A percentile compares a stretch with the other conserved stretches of the same genome.
Conservation (phyloP, 2,113 vertebrate genomes). For the Steatornis caripensis region DNA sequence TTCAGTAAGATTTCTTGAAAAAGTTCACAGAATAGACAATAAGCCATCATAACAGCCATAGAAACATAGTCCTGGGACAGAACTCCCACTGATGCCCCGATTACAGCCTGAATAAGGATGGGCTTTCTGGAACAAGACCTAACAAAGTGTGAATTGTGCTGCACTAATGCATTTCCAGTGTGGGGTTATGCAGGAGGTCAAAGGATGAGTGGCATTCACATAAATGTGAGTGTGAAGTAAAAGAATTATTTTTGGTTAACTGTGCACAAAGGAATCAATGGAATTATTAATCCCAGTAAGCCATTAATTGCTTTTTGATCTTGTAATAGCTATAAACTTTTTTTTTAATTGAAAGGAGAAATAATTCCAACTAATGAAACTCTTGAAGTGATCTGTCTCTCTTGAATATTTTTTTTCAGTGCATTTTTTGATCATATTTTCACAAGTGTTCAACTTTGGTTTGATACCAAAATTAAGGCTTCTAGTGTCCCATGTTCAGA, state of each 20-base stretch:
- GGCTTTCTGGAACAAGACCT: conserved; percentile 19
- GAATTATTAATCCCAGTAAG: background rate
- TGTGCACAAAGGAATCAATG: background rate
- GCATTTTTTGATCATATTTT: background rate
- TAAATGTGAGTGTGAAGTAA: conserved; percentile 27
- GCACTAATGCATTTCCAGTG: conserved; percentile 1
- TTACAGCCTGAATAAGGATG: conserved; percentile 13
- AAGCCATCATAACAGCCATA: background rate
- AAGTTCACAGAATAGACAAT: background rate
- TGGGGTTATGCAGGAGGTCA: conserved; percentile 24
- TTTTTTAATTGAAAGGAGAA: background rate
- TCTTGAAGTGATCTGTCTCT: background rate
- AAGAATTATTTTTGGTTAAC: background rate
- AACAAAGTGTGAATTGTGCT: conserved; percentile 55
- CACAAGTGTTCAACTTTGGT: background rate
- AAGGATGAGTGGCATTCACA: conserved; percentile 36
- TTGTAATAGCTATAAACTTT: background rate
- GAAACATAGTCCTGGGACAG: background rate
- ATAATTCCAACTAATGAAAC: background rate
- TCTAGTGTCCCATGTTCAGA: background rate
- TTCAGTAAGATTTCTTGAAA: background rate
- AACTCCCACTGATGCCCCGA: background rate
- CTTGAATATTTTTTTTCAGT: background rate
- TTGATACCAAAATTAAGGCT: background rate
- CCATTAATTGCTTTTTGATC: background rate